Evolutionary conservation across 2,888 invertebrate genomes (phyloP).

Genomic region (Agrotis clavis): DNA sequence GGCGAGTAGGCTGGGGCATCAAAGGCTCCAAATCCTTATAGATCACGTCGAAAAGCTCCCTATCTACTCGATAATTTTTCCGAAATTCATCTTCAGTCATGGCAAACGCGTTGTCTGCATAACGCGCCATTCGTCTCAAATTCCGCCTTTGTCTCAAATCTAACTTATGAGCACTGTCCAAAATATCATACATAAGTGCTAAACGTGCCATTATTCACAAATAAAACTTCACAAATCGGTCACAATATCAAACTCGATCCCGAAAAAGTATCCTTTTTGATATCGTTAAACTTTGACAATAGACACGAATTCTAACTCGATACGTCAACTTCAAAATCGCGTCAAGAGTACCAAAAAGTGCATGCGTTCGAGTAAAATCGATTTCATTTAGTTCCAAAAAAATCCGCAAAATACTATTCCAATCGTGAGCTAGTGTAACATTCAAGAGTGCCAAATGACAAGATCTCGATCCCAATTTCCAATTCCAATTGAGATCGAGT

Average conservation of each 20-base stretch:
- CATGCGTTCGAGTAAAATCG: background rate
- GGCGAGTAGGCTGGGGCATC: slow-evolving; percentile 10
- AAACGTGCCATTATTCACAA: background rate
- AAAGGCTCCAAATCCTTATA: slow-evolving; percentile 7
- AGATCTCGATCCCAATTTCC: background rate
- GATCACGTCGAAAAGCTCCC: background rate
- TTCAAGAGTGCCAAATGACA: background rate
- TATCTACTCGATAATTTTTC: background rate
- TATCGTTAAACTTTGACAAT: too few species aligned
- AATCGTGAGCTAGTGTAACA: background rate
- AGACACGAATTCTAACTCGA: background rate
- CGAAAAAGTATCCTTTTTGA: too few species aligned
- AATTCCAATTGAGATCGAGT: background rate
- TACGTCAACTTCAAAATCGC: background rate
- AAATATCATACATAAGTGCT: background rate
- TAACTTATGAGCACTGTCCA: background rate
- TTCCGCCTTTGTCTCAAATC: slow-evolving; percentile 3
- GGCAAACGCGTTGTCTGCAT: slow-evolving; percentile 7
- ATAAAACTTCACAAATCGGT: slow-evolving; percentile 3
- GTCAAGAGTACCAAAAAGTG: background rate
- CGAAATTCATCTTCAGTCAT: slow-evolving; percentile 3
- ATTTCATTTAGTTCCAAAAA: background rate
- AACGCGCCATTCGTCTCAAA: slow-evolving; percentile 1
- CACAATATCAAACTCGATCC: background rate
- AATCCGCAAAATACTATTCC: background rate